Conservation (phyloP, 2,113 vertebrate genomes). For the Raphicerus campestris region DNA sequence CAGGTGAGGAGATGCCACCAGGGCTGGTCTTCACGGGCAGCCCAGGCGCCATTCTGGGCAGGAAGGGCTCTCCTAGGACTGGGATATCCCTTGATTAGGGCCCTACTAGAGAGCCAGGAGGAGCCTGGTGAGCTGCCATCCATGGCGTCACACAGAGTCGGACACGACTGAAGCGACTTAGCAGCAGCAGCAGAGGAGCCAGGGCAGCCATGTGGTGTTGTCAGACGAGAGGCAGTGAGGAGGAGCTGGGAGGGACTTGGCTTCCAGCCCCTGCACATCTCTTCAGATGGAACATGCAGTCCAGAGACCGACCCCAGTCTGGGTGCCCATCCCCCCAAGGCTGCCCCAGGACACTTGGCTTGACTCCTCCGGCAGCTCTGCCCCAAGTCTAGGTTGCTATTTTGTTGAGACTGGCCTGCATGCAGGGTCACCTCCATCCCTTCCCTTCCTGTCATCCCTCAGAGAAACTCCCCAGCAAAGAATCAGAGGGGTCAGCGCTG, state of each 20-base stretch:
- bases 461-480: not conserved
- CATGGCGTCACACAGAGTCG: too few relatives aligned
- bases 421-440: fast-evolving
- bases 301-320: too few relatives aligned
- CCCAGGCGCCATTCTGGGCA: not conserved
- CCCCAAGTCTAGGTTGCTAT: not conserved
- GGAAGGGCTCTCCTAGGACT: not conserved
- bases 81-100: not conserved
- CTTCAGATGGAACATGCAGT: fast-evolving
- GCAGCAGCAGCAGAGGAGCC: not conserved
- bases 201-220: not conserved
- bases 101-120: not conserved
- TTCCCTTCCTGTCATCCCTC: not conserved
- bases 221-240: not conserved
- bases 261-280: not conserved
- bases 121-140: too few relatives aligned
- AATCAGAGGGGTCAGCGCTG: not conserved
- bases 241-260: fast-evolving
- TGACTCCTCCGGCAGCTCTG: not conserved
- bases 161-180: too few relatives aligned
- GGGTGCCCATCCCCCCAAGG: not conserved
- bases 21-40: not conserved
- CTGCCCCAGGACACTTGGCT: not conserved
- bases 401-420: not conserved
- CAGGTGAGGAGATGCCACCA: not conserved